Percentiles rank a stretch among this genome's conserved stretches.
phyloP scores from a whole-genome alignment of 1,140 invertebrate genomes.

The Eubasilissa regina region DNA sequence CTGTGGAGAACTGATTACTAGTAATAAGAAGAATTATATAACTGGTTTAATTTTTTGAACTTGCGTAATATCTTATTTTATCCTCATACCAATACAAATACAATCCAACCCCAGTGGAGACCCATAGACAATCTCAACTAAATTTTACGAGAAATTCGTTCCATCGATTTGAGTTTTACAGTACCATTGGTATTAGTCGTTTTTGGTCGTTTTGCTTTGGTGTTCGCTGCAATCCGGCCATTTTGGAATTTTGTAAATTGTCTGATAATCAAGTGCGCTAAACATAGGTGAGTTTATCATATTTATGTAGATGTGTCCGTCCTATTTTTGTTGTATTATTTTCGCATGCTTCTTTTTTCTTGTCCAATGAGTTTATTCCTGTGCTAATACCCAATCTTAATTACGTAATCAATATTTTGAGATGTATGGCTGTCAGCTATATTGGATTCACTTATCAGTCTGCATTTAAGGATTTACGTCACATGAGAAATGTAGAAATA shows the following conservation, averaged over 20 bases:
- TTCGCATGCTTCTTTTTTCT: not conserved
- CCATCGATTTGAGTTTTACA: slow-evolving; percentile 28
- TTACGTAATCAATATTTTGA: slow-evolving; percentile 41
- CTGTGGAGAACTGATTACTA: no score
- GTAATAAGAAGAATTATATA: no score
- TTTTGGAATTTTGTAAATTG: slow-evolving; percentile 22
- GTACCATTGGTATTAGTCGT: no score
- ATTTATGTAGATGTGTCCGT: not conserved
- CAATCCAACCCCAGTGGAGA: no score
- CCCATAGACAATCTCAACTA: not conserved
- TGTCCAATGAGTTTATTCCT: not conserved
- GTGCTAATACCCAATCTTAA: not conserved
- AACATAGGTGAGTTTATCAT: slow-evolving; percentile 18
- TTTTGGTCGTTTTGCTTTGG: not conserved
- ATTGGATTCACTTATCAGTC: slow-evolving; percentile 17
- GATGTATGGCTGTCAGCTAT: slow-evolving; percentile 27
- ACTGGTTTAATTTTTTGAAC: no score
- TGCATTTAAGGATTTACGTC: slow-evolving; percentile 37
- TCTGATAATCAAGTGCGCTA: slow-evolving; percentile 8
- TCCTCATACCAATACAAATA: no score
- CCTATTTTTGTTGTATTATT: not conserved
- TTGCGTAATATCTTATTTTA: no score
- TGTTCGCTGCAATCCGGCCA: slow-evolving; percentile 22
- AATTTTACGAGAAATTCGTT: slow-evolving; percentile 3
- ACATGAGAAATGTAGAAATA: slow-evolving; percentile 48